Evolutionary conservation across 2,888 invertebrate genomes (phyloP), one percentile per base, ranked within the genome.

Genomic region (Adelognathus sp.): DNA sequence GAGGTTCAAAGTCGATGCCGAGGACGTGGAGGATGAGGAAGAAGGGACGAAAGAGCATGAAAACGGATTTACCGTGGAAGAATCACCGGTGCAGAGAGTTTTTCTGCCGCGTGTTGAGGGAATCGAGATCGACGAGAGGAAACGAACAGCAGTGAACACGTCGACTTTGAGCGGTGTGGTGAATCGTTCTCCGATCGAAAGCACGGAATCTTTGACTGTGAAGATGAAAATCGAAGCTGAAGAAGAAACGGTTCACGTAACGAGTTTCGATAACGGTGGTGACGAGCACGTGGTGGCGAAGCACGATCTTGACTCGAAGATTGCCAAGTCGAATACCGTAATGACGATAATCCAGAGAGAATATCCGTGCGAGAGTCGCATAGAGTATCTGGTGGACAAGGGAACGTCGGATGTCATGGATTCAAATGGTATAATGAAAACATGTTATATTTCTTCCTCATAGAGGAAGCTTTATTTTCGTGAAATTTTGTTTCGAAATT

Each of bases 1-100:
- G 27, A 84, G 90, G 18, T 90, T 90, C 71, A 79, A 86, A 72
- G 86, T 87, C 31, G 86, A 86, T 18, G 79, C 76, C n/a, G 80
- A 61, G 9, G 58, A 56, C 27, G 16, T 64, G 5, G 60, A 72
- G 18, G 72, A 73, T 50, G 60, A 29, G 74, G 74, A 58, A 3
- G 64, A 63, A 46, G 39, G 33, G 6, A 9, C 1, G 27, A 63
- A 9, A 33, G 24, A 27, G 1, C 18, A 27, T 24, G 14, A 63
- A 11, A 24, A 54, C 11, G 36, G 14, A n/a, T 70, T 46, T 46
- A 21, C 39, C 31, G 27, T 56, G 31, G 21, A 21, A 14, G 16
- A 56, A 9, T 56, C 56, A 16, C 1, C 0, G 29, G 29, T 7
- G n/a, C 27, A 52, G 64, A 27, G 50, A 16, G 14, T 18, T 16